A percentile compares a stretch with the other conserved stretches of the same genome.
Conservation (phyloP, 2,888 invertebrate genomes). For the Timema podura region DNA sequence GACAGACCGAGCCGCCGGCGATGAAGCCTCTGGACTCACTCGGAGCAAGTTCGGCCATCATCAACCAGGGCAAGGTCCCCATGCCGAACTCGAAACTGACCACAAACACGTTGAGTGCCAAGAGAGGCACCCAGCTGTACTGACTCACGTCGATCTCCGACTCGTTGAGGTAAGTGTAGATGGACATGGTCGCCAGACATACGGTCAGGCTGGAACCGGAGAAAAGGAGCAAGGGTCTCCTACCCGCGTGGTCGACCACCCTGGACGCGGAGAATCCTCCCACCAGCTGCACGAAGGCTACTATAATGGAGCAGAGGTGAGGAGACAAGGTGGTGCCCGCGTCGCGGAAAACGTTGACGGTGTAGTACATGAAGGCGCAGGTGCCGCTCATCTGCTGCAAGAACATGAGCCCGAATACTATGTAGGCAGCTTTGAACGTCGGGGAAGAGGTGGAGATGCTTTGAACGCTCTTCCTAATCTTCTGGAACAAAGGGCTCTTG, state of each 20-base stretch:
- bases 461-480: conserved; percentile 52
- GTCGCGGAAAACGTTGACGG: conserved; percentile 43
- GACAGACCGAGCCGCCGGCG: conserved; percentile 53
- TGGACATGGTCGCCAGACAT: conserved; percentile 9
- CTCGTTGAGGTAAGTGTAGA: conserved; percentile 1
- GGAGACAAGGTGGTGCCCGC: conserved; percentile 46
- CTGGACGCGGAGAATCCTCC: conserved; percentile 13
- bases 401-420: conserved; percentile 50
- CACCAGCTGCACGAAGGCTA: conserved; percentile 40
- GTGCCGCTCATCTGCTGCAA: conserved; percentile 42
- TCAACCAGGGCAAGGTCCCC: conserved; percentile 58
- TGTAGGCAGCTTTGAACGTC: conserved; percentile 66
- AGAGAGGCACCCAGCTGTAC: conserved; percentile 49
- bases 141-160: neutral
- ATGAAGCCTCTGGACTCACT: conserved; percentile 53
- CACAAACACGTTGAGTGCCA: conserved; percentile 55
- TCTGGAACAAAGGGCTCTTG: conserved; percentile 42
- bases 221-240: conserved; percentile 22
- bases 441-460: conserved; percentile 52
- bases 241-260: conserved; percentile 21
- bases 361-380: conserved; percentile 41
- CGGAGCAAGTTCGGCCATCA: conserved; percentile 59
- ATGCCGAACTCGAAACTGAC: conserved; percentile 58
- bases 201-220: conserved; percentile 18
- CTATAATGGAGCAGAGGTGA: conserved; percentile 40